Conservation (phyloP, 2,113 vertebrate species). For the Phodopus roborovskii region DNA sequence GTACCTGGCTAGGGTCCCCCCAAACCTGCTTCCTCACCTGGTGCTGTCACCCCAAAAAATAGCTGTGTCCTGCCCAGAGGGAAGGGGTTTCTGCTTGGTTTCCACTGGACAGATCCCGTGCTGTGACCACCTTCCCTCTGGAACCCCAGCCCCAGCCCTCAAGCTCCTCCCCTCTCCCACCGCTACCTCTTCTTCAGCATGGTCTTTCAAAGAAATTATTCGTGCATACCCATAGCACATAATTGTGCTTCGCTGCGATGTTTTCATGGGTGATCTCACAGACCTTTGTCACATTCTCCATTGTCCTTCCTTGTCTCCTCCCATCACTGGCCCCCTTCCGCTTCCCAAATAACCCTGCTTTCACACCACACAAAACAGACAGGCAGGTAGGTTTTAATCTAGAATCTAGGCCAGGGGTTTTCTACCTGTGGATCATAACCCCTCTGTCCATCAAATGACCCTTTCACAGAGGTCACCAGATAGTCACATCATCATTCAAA, state of each 20-base stretch:
- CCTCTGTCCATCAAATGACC: background rate
- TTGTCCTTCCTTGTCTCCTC: background rate
- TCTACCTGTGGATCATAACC: background rate
- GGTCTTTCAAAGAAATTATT: background rate
- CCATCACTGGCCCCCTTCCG: background rate
- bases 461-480: background rate
- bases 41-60: background rate
- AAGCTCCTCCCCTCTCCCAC: too few relatives aligned
- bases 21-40: background rate
- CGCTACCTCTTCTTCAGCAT: background rate
- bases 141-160: background rate
- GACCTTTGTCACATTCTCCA: background rate
- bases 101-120: background rate
- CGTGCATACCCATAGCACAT: background rate
- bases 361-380: background rate
- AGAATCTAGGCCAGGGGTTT: background rate
- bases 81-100: background rate
- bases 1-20: background rate
- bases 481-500: background rate
- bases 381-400: background rate
- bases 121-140: background rate
- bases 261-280: too few relatives aligned
- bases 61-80: background rate
- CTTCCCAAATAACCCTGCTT: background rate
- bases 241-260: too few relatives aligned